Percentiles rank a stretch among this genome's conserved stretches.
Conservation (phyloP, 2,888 invertebrate genomes). For the Phrixothrix hirtus region DNA sequence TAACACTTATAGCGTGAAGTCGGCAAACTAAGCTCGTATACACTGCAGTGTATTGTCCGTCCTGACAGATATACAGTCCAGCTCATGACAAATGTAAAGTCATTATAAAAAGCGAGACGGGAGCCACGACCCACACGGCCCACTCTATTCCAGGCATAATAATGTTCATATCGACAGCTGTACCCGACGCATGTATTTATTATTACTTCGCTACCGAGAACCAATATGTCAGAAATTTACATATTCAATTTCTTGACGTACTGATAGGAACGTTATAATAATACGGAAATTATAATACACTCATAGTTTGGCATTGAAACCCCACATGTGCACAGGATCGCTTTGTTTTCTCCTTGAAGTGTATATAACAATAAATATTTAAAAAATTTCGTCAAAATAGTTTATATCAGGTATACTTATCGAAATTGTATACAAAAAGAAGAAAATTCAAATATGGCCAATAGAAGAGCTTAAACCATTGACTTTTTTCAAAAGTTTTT, state of each 20-base stretch:
- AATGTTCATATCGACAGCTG: conserved; percentile 48
- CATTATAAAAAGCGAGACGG: conserved; percentile 47
- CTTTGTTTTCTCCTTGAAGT: background rate
- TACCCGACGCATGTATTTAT: conserved; percentile 45
- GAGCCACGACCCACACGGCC: conserved; percentile 49
- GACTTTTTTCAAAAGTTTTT: too few relatives aligned
- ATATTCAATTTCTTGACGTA: conserved; percentile 41
- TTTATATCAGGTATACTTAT: too few relatives aligned
- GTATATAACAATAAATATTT: background rate
- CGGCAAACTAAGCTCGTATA: conserved; percentile 45
- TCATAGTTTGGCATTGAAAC: conserved; percentile 6
- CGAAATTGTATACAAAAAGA: background rate
- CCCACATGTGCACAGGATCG: background rate
- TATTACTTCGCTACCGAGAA: conserved; percentile 46
- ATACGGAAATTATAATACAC: conserved; percentile 14
- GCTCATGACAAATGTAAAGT: conserved; percentile 50
- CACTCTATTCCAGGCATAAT: conserved; percentile 42
- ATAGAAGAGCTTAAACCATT: too few relatives aligned
- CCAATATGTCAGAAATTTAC: conserved; percentile 48
- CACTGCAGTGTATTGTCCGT: conserved; percentile 47
- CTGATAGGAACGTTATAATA: conserved; percentile 19
- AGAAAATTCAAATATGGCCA: background rate
- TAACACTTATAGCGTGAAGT: conserved; percentile 52
- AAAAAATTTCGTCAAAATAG: too few relatives aligned
- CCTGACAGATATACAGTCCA: conserved; percentile 52